phyloP scores from a whole-genome alignment of 2,888 invertebrate genomes.

The Plutella xylostella region DNA sequence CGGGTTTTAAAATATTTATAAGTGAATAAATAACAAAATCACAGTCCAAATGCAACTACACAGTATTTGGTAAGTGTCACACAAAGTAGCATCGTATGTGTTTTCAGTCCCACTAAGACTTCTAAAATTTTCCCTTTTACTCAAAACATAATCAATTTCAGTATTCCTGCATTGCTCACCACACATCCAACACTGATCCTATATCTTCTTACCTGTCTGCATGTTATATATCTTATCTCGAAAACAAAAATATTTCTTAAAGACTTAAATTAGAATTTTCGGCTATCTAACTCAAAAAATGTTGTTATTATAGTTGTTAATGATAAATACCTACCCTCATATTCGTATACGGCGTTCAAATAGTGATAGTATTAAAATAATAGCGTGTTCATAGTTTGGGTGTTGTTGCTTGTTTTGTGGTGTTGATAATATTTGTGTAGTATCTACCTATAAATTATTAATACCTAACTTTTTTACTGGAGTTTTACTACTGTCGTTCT shows the following conservation, averaged over 20 bases:
- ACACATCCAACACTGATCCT: neutral
- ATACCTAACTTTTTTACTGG: too few relatives aligned
- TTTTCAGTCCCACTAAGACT: conserved; percentile 41
- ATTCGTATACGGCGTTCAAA: conserved; percentile 4
- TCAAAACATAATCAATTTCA: neutral
- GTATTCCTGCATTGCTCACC: neutral
- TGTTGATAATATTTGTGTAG: too few relatives aligned
- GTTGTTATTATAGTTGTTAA: conserved; percentile 1
- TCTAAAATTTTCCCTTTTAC: conserved; percentile 10
- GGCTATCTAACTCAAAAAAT: neutral
- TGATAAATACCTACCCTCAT: neutral
- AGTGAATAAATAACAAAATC: conserved; percentile 26
- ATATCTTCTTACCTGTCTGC: neutral
- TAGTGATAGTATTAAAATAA: neutral
- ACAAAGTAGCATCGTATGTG: conserved; percentile 31
- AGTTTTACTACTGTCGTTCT: too few relatives aligned
- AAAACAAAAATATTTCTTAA: too few relatives aligned
- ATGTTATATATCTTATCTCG: neutral
- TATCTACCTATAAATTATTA: too few relatives aligned
- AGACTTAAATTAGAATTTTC: too few relatives aligned
- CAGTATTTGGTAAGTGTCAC: conserved; percentile 43
- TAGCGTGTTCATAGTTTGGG: conserved; percentile 5
- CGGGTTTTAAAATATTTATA: conserved; percentile 4
- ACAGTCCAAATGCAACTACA: conserved; percentile 45
- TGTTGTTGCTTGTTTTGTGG: conserved; percentile 1